These are phyloP conservation scores for Dolomedes plantarius DNA, from an alignment of 2,888 invertebrate genomes.

Conservation along the genomic window DNA sequence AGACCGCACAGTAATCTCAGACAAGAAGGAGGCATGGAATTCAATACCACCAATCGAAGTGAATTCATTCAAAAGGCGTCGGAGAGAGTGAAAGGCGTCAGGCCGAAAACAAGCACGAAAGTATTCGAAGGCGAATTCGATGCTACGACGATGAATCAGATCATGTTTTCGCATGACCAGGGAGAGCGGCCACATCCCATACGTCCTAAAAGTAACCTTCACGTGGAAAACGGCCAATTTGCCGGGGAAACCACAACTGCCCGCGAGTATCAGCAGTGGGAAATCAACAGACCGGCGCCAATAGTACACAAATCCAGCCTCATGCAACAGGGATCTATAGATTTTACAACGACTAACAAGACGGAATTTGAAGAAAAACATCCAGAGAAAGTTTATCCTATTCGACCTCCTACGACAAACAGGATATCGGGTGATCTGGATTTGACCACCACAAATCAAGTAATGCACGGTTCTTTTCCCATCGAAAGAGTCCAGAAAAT, in stretches of 20 bases:
- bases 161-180: constrained; percentile 42
- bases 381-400: constrained; percentile 49
- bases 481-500: constrained; percentile 57
- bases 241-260: constrained; percentile 39
- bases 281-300: constrained; percentile 40
- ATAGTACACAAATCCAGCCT: constrained; percentile 64
- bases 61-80: constrained; percentile 46
- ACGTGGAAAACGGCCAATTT: constrained; percentile 50
- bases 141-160: constrained; percentile 59
- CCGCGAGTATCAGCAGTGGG: constrained; percentile 56
- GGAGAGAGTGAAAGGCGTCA: constrained; percentile 41
- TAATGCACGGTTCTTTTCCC: constrained; percentile 28
- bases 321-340: constrained; percentile 67
- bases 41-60: constrained; percentile 64
- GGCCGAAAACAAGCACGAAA: constrained; percentile 52
- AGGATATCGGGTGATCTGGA: constrained; percentile 43
- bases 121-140: constrained; percentile 62
- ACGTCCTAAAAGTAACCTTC: constrained; percentile 51
- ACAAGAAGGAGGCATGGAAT: constrained; percentile 72
- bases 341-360: constrained; percentile 55
- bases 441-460: constrained; percentile 60
- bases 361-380: constrained; percentile 51
- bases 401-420: constrained; percentile 44
- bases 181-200: constrained; percentile 54
- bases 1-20: constrained; percentile 69